Evolutionary conservation across 2,113 vertebrate genomes (phyloP), one percentile per base, ranked within the genome.

Genomic region (Arenaria interpres): DNA sequence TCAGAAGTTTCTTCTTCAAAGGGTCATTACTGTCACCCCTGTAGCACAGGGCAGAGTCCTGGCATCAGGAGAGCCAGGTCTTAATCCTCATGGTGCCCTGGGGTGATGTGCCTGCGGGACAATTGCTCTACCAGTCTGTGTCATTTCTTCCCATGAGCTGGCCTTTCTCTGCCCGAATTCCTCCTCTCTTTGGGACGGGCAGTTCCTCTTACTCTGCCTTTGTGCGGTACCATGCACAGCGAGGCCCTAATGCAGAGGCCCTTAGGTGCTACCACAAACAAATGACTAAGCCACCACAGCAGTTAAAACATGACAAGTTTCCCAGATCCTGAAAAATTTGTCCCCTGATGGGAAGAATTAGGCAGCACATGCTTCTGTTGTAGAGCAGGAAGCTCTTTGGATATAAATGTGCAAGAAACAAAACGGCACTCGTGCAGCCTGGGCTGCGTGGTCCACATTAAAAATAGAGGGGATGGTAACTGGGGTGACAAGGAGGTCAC

Each of bases 1-100:
- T 94, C 60, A 54, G 28, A 83, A 79, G 11, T 68, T 91, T 83
- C 41, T 89, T 78, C 63, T 77, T 88, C 76, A 81, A 79, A 78
- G 28, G 17, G 35, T 21, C 4, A 1, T 37, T 69, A n/a, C 23
- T 7, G 3, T 69, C 1, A 1, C n/a, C 66, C 30, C 48, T 63
- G 27, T n/a, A 93, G 57, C 32, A 60, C 2, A 0, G 19, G 39
- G 27, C 22, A 62, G 12, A 83, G 32, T 23, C 45, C 23, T 53
- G 63, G 32, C 43, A 15, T 45, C 23, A 41, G 63, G n/a, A 62
- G 10, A 76, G 20, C 35, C 2, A 1, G 27, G 18, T 60, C 51
- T 76, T 48, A 30, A 72, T n/a, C 33, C 73, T 27, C 3, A 1
- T 0, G 1, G 12, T 48, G 35, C 9, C n/a, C 45, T 1, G 1